phyloP scores from a whole-genome alignment of 2,888 invertebrate genomes.

The Tenthredo livida region DNA sequence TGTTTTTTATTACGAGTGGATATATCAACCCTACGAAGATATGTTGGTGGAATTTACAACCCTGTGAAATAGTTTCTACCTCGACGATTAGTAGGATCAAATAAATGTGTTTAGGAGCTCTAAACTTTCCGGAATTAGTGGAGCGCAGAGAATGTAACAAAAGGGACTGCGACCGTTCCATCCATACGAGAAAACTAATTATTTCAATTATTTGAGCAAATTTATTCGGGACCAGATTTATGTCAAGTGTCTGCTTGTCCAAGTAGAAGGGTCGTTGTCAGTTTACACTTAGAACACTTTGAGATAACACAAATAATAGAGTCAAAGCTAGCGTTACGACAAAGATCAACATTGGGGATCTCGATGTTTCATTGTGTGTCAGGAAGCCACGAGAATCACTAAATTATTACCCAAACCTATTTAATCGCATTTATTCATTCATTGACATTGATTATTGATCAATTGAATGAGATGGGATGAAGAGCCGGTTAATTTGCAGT shows the following conservation, averaged over 20 bases:
- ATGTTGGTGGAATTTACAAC: background rate
- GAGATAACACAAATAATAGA: background rate
- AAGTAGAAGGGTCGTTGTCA: background rate
- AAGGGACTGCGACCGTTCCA: background rate
- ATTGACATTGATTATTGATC: background rate
- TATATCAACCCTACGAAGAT: background rate
- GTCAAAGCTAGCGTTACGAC: background rate
- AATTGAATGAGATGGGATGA: background rate
- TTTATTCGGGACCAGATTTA: slow-evolving; percentile 23
- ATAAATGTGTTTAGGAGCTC: background rate
- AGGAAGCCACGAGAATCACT: background rate
- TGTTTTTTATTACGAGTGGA: background rate
- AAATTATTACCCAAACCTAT: background rate
- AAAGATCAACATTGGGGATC: background rate
- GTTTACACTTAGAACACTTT: background rate
- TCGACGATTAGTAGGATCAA: background rate
- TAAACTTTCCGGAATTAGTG: background rate
- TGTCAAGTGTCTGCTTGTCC: background rate
- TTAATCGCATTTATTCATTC: background rate
- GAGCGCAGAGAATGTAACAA: background rate
- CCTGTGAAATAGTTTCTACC: background rate
- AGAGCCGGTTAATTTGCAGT: background rate
- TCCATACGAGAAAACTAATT: background rate
- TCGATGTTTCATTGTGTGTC: background rate
- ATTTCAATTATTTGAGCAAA: background rate